These are phyloP conservation scores for Etia nguti DNA, from an alignment of 2,113 vertebrate species.

Conservation along the genomic window DNA sequence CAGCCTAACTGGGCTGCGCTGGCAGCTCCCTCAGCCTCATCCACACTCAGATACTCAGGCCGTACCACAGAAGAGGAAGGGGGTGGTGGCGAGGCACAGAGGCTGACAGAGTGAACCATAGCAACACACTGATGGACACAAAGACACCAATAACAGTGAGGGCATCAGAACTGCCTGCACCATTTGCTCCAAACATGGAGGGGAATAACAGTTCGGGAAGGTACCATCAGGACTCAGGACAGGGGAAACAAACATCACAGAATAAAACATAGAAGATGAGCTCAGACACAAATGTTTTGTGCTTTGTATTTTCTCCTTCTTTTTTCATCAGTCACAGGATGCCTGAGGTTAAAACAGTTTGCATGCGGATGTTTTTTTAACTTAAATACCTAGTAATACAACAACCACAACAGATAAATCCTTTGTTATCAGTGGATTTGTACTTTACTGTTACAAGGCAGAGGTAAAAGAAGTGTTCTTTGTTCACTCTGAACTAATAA, in stretches of 20 bases:
- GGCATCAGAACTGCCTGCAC: constrained; percentile 32
- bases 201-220: constrained; percentile 12
- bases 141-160: constrained; percentile 48
- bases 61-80: constrained; percentile 31
- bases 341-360: background rate
- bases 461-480: background rate
- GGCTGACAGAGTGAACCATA: constrained; percentile 50
- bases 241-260: constrained; percentile 2
- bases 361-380: background rate
- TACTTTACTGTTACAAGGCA: background rate
- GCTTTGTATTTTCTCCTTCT: background rate
- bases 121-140: constrained; percentile 49
- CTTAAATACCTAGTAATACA: background rate
- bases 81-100: background rate
- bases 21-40: constrained; percentile 55
- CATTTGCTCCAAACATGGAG: constrained; percentile 32
- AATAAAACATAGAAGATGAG: background rate
- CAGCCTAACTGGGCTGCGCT: constrained; percentile 65
- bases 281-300: background rate
- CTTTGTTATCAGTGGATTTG: background rate
- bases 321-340: background rate
- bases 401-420: background rate
- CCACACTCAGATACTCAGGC: constrained; percentile 47
- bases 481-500: background rate
- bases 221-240: constrained; percentile 11